Base-by-base conservation (phyloP, 2,888 invertebrate species). In the Chironomus tentans region DNA sequence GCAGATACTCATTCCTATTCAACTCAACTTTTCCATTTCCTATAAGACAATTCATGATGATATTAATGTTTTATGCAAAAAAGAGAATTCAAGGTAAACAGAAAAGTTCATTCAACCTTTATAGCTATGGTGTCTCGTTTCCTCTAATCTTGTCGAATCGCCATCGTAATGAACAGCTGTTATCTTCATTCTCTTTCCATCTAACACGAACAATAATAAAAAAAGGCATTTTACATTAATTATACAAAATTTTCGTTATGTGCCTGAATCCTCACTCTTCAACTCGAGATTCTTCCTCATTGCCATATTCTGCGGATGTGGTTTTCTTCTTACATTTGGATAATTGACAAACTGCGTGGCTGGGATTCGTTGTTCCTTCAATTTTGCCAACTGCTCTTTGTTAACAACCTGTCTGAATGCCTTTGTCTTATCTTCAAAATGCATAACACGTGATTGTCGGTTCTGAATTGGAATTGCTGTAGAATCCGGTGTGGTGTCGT, bases 101-200 rank as follows among this genome's bases (percentile, higher is more conserved):
- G 5, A 21, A 21, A 22, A 21, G 13, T 68, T 21, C 12, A n/a
- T 70, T 78, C 80, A 82, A 87, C 89, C 89, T 82, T 87, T 87
- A 80, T 86, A 89, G 80, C 88, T 86, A 48, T 86, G 85, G 79
- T 89, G 89, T 78, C 84, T 82, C 61, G 86, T 86, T 0, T 86
- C 79, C 77, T 82, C 86, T 77, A 88, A 87, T 78, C 86, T 87
- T 0, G 88, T 87, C 3, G 88, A 88, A 81, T 90, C 88, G 3
- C 89, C 90, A 77, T 86, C 86, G 82, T 87, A 88, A 80, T 90
- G 90, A 2, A 87, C 87, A 0, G 87, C 87, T 15, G 88, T 83
- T 78, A 87, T 85, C 83, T 78, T 84, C 68, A 61, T 76, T 38
- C 76, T 68, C 83, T 80, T 10, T 79, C 81, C 24, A 82, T 83